These are phyloP conservation scores for Sardinella longiceps DNA, from an alignment of 2,797 vertebrate genomes.

Conservation along the genomic window DNA sequence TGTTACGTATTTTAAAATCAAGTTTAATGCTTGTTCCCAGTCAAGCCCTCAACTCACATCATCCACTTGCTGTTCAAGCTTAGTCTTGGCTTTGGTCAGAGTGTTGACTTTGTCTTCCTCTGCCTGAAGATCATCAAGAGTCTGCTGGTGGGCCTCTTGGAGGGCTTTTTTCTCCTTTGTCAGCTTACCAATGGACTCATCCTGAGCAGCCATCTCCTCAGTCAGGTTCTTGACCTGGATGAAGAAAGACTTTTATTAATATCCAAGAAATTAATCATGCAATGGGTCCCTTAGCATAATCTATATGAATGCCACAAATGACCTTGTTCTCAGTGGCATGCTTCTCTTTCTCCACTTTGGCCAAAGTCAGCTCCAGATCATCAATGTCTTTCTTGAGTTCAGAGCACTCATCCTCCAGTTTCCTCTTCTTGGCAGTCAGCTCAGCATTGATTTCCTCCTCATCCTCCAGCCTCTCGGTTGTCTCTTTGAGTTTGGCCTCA, in stretches of 20 bases:
- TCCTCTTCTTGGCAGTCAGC: conserved; percentile 83
- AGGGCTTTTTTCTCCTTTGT: conserved; percentile 74
- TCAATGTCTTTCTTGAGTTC: conserved; percentile 90
- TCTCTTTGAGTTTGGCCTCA: conserved; percentile 86
- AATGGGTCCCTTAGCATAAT: too few species aligned
- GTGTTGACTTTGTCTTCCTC: conserved; percentile 85
- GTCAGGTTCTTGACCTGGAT: conserved; percentile 71
- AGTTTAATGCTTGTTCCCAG: too few species aligned
- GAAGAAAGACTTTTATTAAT: not conserved
- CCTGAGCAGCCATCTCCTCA: conserved; percentile 72
- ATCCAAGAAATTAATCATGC: not conserved
- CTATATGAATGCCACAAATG: too few species aligned
- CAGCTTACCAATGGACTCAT: conserved; percentile 71
- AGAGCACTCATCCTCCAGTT: conserved; percentile 86
- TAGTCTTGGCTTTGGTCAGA: conserved; percentile 82
- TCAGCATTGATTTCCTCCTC: conserved; percentile 85
- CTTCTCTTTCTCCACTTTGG: conserved; percentile 88
- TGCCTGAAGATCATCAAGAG: conserved; percentile 70
- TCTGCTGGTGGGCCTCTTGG: conserved; percentile 70
- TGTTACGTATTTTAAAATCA: too few species aligned
- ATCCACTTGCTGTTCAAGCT: conserved; percentile 87
- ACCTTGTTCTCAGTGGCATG: conserved; percentile 91
- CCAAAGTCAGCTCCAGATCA: conserved; percentile 85
- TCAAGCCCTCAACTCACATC: conserved; percentile 72
- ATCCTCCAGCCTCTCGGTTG: conserved; percentile 83